Evolutionary conservation across 2,888 invertebrate genomes (phyloP), one percentile per base, ranked within the genome.

Genomic region (Chrysolina haemoptera): DNA sequence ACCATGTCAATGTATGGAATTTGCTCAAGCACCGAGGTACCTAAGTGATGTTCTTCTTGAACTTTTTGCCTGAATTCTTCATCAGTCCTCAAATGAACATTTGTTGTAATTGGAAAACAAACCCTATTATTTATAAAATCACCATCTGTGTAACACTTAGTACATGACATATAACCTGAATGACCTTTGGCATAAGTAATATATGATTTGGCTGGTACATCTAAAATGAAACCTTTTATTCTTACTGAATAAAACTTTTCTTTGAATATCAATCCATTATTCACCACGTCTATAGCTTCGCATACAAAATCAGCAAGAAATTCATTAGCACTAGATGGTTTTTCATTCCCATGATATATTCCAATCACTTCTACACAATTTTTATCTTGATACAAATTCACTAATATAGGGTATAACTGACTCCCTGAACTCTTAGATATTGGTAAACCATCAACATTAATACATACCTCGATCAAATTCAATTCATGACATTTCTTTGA

Each of bases 161-260:
- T 74, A 66, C 82, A 82, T 43, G 79, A 78, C 40, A 71, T 40
- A 67, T 79, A 81, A n/a, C 76, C 81, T 4, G 59, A 62, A 64
- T 81, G 82, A 16, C 70, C 73, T 62, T 66, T 77, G 12, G 76
- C 68, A 76, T 77, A 78, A 16, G 74, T 59, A 55, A 80, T 46
- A 62, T 43, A 62, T 22, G 62, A 41, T 62, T 41, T 55, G 11
- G 68, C 68, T 35, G 59, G 59, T 18, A 59, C 75, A 75, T 80
- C 80, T 55, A 72, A 67, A 73, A 79, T 59, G 22, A 68, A 70
- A 27, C 72, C 70, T 46, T 77, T 68, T 71, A 77, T 62, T 66
- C 62, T 75, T 62, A 74, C 40, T 40, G 27, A 35, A 53, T 67
- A 72, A n/a, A 68, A 63, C 64, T 66, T 62, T 46, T 71, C 68